phyloP scores from a whole-genome alignment of 1,140 invertebrate species.

The Drosophila cardini region DNA sequence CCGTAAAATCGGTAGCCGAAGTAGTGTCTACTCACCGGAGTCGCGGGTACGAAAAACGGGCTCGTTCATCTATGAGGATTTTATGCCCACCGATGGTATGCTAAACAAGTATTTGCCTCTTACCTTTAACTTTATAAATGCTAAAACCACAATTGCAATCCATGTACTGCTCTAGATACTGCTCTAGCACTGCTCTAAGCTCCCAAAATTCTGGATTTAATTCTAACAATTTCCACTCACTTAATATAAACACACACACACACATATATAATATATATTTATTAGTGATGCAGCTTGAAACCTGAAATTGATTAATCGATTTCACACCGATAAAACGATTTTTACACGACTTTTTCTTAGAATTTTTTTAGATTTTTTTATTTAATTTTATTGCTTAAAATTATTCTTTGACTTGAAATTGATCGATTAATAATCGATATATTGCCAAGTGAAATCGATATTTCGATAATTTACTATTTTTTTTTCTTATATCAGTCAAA shows the following conservation, averaged over 20 bases:
- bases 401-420: too few relatives aligned
- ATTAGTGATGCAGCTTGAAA: neutral
- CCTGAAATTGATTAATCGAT: too few relatives aligned
- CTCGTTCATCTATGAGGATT: conserved; percentile 99
- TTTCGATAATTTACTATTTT: too few relatives aligned
- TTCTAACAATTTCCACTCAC: neutral
- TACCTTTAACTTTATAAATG: conserved; percentile 19
- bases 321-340: too few relatives aligned
- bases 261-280: neutral
- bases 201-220: neutral
- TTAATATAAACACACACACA: neutral
- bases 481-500: too few relatives aligned
- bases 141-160: conserved; percentile 16
- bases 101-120: conserved; percentile 47
- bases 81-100: conserved; percentile 99
- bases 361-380: too few relatives aligned
- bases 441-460: too few relatives aligned
- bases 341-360: too few relatives aligned
- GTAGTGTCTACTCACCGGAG: conserved; percentile 98
- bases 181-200: neutral
- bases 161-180: neutral
- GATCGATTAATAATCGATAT: too few relatives aligned
- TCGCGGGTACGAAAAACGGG: conserved; percentile 98
- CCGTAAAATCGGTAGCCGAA: conserved; percentile 99
- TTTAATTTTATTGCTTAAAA: too few relatives aligned